Base-by-base conservation (phyloP, 2,797 vertebrate genomes). In the Esox masquinongy region DNA sequence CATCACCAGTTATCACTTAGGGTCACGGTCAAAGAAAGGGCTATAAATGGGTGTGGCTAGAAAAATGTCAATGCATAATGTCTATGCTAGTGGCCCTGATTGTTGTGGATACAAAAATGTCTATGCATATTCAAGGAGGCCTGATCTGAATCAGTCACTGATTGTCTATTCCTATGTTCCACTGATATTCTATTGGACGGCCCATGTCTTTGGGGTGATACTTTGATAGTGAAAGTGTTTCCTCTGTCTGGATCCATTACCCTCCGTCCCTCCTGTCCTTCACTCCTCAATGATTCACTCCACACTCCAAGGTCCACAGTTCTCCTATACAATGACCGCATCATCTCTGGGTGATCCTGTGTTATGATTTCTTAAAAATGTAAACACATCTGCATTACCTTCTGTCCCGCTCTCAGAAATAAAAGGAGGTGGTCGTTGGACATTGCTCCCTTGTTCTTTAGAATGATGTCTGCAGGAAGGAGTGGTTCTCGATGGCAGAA, bases 401-500 rank as follows among this genome's bases (percentile, higher is more conserved):
- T 80, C 71, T 75, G 75, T 77, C 80, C 83, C 15, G 0, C 75
- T 84, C 51, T 79, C 79, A 82, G 29, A 73, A 77, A 15, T 4
- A 31, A 34, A 31, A 68, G 8, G 39, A 68, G 36, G 36, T 39
- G 5, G 36, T 39, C 36, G 36, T 39, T 39, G 36, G 36, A 2
- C n/a, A 4, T 56, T 56, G n/a, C 53, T 56, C 53, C 19, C 53
- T 22, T 3, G n/a, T 22, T 22, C 19, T 56, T 56, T 83, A 81
- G 31, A 68, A 11, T 9, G 43, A 50, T n/a, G 36, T 39, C 36
- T 39, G 36, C 36, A 5, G 68, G 68, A 43, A n/a, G 36, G 11
- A 22, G 53, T 56, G 53, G 56, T 24, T 83, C 88, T 87, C 86
- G 77, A 90, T 91, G 89, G 90, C 89, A 89, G 89, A 86, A 80